Conservation (phyloP, 2,797 vertebrate species). For the Molossus molossus region DNA sequence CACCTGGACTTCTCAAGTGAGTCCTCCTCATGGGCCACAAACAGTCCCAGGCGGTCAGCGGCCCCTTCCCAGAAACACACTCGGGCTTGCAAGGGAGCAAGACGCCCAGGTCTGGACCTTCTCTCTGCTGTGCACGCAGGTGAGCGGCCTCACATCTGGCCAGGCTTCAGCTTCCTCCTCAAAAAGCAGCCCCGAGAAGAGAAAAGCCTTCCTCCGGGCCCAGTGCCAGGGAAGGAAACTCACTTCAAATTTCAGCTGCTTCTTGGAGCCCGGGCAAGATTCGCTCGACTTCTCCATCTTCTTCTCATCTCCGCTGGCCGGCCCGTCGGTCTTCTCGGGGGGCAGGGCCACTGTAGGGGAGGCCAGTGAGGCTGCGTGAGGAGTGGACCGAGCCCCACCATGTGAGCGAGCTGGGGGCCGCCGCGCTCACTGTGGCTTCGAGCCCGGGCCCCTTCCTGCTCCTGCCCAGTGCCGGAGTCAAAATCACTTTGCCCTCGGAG, state of each 20-base stretch:
- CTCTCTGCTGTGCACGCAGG: neutral
- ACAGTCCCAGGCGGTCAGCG: neutral
- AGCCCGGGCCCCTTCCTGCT: rapidly evolving
- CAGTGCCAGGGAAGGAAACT: conserved; percentile 81
- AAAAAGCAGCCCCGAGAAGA: rapidly evolving
- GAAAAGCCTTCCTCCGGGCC: neutral
- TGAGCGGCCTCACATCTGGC: neutral
- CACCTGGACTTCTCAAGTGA: too few relatives aligned
- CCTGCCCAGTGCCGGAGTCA: neutral
- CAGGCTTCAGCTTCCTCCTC: neutral
- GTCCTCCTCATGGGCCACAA: neutral
- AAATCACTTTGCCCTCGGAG: neutral
- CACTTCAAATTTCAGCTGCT: conserved; percentile 99
- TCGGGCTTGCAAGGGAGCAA: neutral
- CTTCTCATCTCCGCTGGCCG: conserved; percentile 95
- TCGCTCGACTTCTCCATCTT: conserved; percentile 93
- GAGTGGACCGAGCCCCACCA: rapidly evolving
- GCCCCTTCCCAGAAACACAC: neutral
- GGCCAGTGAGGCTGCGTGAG: neutral
- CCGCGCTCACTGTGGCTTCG: neutral
- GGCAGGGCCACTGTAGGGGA: conserved; percentile 95
- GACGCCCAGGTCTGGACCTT: rapidly evolving
- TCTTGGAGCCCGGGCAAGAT: conserved; percentile 92
- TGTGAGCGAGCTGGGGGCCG: neutral
- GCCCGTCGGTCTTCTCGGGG: conserved; percentile 96